These are phyloP conservation scores for Thysanoteuthis rhombus DNA, from an alignment of 2,888 invertebrate genomes.

Conservation along the genomic window DNA sequence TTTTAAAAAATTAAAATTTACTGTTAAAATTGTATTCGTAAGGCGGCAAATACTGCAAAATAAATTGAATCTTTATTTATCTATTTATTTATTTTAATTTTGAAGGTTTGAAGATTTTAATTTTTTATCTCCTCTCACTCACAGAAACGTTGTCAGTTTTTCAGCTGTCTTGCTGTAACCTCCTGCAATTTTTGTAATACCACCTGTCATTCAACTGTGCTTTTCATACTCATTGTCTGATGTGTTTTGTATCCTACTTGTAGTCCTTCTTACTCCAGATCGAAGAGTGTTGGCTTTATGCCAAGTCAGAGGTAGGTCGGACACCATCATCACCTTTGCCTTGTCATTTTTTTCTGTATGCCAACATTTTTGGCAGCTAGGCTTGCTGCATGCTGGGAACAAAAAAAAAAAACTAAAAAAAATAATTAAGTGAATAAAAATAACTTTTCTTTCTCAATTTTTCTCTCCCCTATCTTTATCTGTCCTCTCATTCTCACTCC, in stretches of 20 bases:
- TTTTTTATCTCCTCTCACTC: background rate
- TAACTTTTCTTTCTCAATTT: too few species aligned
- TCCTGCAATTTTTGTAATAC: background rate
- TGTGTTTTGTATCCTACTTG: constrained; percentile 21
- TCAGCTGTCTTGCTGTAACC: background rate
- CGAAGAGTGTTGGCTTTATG: constrained; percentile 26
- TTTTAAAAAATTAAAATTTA: too few species aligned
- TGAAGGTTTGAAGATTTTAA: background rate
- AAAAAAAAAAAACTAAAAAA: background rate
- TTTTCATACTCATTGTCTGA: background rate
- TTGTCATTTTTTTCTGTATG: background rate
- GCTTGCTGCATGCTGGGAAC: background rate
- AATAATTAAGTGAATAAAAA: background rate
- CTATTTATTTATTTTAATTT: background rate
- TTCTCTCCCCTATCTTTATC: background rate
- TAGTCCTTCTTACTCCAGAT: constrained; percentile 24
- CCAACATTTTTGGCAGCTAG: background rate
- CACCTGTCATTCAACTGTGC: background rate
- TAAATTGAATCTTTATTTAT: background rate
- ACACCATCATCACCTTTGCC: constrained; percentile 18
- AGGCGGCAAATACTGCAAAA: too few species aligned
- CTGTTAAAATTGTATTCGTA: too few species aligned
- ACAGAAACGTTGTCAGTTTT: background rate
- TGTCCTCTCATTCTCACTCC: background rate
- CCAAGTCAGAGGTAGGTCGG: background rate